These are phyloP conservation scores for Pseudotriccus pelzelni DNA, from an alignment of 2,797 vertebrate species.

Conservation along the genomic window DNA sequence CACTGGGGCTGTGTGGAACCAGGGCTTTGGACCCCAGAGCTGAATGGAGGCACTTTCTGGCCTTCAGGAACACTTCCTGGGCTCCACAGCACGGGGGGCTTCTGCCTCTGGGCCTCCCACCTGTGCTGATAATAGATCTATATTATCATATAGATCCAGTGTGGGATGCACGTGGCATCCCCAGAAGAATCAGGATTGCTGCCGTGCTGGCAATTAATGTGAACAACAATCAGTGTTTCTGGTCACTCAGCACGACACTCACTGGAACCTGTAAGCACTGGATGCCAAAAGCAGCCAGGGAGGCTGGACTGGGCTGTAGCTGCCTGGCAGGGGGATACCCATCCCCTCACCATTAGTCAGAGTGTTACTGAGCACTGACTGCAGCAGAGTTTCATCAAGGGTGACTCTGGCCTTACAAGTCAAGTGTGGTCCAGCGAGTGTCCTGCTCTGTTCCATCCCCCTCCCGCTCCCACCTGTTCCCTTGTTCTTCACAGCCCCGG, in stretches of 20 bases:
- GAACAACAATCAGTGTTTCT: background rate
- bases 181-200: background rate
- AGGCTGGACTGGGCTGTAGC: background rate
- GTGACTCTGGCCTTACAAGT: background rate
- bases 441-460: background rate
- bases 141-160: background rate
- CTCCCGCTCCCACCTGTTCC: background rate
- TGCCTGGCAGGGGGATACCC: background rate
- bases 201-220: background rate
- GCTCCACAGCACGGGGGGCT: background rate
- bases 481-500: background rate
- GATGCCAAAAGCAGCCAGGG: background rate
- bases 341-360: background rate
- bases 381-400: background rate
- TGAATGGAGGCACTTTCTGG: rapidly evolving
- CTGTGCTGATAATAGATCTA: background rate
- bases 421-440: background rate
- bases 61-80: background rate
- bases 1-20: background rate
- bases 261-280: background rate
- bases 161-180: background rate
- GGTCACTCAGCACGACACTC: background rate
- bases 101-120: background rate
- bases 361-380: background rate
- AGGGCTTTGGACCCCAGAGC: background rate